A percentile compares a stretch with the other conserved stretches of the same genome.
These are phyloP conservation scores for Champsocephalus gunnari DNA, from an alignment of 2,797 vertebrate species.

Conservation along the genomic window DNA sequence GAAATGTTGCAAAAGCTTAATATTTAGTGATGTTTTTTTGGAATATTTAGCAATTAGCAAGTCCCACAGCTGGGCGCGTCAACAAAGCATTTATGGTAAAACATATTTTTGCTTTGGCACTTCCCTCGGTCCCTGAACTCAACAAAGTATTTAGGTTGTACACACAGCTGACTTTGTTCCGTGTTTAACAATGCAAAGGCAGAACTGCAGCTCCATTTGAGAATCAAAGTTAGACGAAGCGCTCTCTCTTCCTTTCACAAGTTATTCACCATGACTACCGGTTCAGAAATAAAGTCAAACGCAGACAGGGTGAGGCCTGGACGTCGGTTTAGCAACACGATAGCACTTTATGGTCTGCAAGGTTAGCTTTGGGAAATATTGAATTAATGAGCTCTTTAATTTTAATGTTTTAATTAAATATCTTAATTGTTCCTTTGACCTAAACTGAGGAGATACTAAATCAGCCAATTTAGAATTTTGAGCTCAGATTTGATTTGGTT, in stretches of 20 bases:
- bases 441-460: neutral
- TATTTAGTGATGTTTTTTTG: slow-evolving; percentile 18
- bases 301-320: slow-evolving; percentile 10
- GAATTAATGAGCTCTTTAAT: neutral
- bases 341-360: neutral
- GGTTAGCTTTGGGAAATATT: neutral
- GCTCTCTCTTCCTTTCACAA: slow-evolving; percentile 5
- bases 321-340: slow-evolving; percentile 33
- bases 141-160: slow-evolving; percentile 27
- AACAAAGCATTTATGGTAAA: slow-evolving; percentile 32
- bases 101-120: slow-evolving; percentile 22
- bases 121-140: slow-evolving; percentile 28
- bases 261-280: slow-evolving; percentile 25
- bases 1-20: slow-evolving; percentile 9
- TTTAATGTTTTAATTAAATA: neutral
- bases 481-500: neutral
- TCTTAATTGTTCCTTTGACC: neutral
- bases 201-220: neutral
- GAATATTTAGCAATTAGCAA: slow-evolving; percentile 51
- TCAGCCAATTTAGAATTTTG: neutral
- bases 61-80: slow-evolving; percentile 25
- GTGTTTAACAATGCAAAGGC: slow-evolving; percentile 1
- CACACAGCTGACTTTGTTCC: slow-evolving; percentile 42
- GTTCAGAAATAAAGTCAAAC: neutral
- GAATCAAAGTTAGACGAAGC: slow-evolving; percentile 28